Evolutionary conservation across 30 jellyfish, hydroid and myxozoan species (phyloP).

Genomic region (Cassiopea xamachana): DNA sequence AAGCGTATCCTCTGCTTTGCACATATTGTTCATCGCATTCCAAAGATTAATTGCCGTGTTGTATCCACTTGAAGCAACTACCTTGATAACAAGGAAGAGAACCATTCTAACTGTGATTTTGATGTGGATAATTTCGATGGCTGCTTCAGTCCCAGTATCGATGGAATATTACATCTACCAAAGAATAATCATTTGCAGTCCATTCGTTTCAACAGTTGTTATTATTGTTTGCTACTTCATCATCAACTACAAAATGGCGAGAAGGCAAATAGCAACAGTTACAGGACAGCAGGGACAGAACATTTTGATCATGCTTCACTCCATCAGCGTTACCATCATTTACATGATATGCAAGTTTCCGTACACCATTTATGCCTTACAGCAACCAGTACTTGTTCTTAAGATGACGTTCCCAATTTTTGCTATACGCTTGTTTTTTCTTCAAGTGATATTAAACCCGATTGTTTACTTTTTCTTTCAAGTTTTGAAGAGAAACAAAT

Average conservation of each 20-base stretch:
- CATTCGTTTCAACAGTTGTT: background rate
- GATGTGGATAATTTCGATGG: no score
- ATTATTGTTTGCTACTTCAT: background rate
- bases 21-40: no score
- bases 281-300: background rate
- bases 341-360: background rate
- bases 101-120: no score
- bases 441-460: background rate
- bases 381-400: background rate
- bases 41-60: no score
- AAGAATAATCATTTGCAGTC: background rate
- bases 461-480: background rate
- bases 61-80: no score
- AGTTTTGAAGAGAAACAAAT: background rate
- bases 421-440: background rate
- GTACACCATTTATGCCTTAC: background rate
- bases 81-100: no score
- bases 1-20: no score
- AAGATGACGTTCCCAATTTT: background rate
- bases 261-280: background rate
- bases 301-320: background rate
- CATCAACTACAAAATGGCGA: background rate
- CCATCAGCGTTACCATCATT: background rate
- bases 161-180: background rate
- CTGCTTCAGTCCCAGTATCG: background rate